Conservation (phyloP, 2,888 invertebrate genomes). For the Poecilus cupreus region DNA sequence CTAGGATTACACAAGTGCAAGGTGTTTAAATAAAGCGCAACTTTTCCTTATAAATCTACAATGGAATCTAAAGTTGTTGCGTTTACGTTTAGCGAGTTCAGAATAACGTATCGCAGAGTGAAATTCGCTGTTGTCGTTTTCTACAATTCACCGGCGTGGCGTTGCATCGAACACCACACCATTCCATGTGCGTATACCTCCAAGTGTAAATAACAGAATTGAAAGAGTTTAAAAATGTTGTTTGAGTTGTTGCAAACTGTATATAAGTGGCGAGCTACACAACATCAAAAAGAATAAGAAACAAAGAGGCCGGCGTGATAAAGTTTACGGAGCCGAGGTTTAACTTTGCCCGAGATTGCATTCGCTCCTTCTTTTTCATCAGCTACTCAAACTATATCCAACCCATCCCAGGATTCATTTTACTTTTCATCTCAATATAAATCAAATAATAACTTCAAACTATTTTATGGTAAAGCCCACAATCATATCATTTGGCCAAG, state of each 20-base stretch:
- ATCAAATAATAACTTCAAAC: too few relatives aligned
- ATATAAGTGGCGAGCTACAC: constrained; percentile 28
- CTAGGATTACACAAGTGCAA: neutral
- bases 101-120: neutral
- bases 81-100: neutral
- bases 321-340: constrained; percentile 24
- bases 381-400: too few relatives aligned
- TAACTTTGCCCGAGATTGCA: constrained; percentile 26
- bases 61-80: neutral
- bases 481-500: too few relatives aligned
- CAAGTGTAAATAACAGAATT: constrained; percentile 38
- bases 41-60: neutral
- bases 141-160: neutral
- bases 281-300: constrained; percentile 49
- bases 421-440: too few relatives aligned
- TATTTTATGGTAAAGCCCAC: too few relatives aligned
- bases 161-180: too few relatives aligned
- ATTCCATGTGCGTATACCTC: neutral
- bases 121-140: constrained; percentile 7
- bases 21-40: neutral
- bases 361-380: neutral
- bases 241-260: constrained; percentile 46
- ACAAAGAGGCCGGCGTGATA: constrained; percentile 20
- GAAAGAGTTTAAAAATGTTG: constrained; percentile 52
- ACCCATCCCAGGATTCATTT: too few relatives aligned